Conservation (phyloP, 2,888 invertebrate species). For the Polydrusus pterygomalis region DNA sequence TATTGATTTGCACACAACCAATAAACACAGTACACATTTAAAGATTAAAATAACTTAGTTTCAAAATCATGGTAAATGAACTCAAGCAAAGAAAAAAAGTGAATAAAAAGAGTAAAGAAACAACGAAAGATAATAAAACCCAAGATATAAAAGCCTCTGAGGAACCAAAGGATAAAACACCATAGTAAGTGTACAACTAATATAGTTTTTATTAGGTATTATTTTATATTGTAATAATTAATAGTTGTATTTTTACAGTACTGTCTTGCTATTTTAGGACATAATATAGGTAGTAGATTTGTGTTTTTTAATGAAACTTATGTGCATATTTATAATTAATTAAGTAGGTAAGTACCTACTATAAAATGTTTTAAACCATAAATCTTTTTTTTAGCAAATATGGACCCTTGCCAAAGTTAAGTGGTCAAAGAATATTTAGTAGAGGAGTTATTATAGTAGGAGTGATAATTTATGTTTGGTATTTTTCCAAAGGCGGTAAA, state of each 20-base stretch:
- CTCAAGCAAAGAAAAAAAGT: slow-evolving; percentile 15
- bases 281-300: too few species aligned
- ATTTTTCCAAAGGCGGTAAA: slow-evolving; percentile 77
- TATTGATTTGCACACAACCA: neutral
- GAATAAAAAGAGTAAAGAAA: slow-evolving; percentile 2
- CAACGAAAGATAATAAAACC: too few species aligned
- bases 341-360: too few species aligned
- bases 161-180: neutral
- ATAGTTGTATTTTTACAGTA: neutral
- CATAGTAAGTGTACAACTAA: too few species aligned
- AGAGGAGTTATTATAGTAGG: slow-evolving; percentile 70
- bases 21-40: slow-evolving; percentile 6
- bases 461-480: slow-evolving; percentile 79
- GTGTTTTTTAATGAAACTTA: too few species aligned
- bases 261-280: too few species aligned
- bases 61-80: slow-evolving; percentile 20
- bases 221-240: neutral
- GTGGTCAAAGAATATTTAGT: slow-evolving; percentile 72
- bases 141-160: neutral
- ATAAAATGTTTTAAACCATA: slow-evolving; percentile 17
- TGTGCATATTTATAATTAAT: too few species aligned
- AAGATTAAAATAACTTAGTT: neutral
- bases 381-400: slow-evolving; percentile 64
- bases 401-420: slow-evolving; percentile 72
- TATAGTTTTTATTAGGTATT: too few species aligned